phyloP scores from a whole-genome alignment of 2,113 vertebrate genomes.

The Pagrus major region DNA sequence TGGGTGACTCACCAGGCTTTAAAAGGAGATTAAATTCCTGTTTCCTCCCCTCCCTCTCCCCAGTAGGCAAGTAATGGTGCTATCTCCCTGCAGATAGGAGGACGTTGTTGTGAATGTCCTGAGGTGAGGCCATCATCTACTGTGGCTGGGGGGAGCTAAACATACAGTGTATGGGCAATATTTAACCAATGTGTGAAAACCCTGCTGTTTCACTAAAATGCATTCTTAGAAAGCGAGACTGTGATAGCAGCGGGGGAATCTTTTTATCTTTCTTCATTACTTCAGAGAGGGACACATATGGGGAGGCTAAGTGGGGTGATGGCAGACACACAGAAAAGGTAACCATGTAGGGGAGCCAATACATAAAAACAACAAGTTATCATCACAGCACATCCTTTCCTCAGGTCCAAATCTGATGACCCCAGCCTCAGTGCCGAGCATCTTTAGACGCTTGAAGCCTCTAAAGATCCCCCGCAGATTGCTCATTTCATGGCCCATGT shows the following conservation, averaged over 20 bases:
- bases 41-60: constrained; percentile 5
- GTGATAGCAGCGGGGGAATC: neutral
- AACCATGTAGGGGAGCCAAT: constrained; percentile 8
- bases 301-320: constrained; percentile 30
- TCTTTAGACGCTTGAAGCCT: constrained; percentile 23
- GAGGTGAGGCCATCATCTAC: constrained; percentile 30
- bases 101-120: constrained; percentile 34
- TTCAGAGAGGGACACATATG: constrained; percentile 7
- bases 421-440: constrained; percentile 1
- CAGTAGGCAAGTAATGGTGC: constrained; percentile 38
- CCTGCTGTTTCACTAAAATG: constrained; percentile 16
- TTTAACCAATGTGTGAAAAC: constrained; percentile 9
- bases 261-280: constrained; percentile 31
- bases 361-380: constrained; percentile 2
- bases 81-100: constrained; percentile 43
- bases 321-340: constrained; percentile 6
- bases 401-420: constrained; percentile 40
- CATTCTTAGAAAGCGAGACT: neutral
- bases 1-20: constrained; percentile 63
- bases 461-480: constrained; percentile 54
- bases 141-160: neutral
- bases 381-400: neutral
- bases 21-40: constrained; percentile 69
- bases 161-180: constrained; percentile 11
- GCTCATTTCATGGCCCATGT: constrained; percentile 66